A percentile compares a stretch with the other conserved stretches of the same genome.
These are phyloP conservation scores for Cabera pusaria DNA, from an alignment of 2,888 invertebrate species.

Conservation along the genomic window DNA sequence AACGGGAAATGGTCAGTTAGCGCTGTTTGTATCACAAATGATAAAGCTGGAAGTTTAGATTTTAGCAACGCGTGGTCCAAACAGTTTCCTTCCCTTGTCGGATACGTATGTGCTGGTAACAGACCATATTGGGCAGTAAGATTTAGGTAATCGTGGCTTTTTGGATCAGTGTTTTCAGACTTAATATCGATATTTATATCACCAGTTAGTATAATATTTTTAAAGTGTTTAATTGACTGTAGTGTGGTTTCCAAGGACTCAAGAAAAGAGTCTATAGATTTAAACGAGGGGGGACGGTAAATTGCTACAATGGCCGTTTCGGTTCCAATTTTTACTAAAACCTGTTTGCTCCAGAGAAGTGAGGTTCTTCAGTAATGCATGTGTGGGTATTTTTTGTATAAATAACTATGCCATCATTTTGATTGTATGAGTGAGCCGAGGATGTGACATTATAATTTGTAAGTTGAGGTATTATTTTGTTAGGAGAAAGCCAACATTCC, in stretches of 20 bases:
- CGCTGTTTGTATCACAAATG: conserved; percentile 10
- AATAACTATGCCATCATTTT: conserved; percentile 3
- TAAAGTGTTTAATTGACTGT: too few species aligned
- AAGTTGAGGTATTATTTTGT: background rate
- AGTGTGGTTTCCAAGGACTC: too few species aligned
- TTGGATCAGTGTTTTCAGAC: conserved; percentile 2
- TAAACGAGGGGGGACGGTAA: conserved; percentile 1
- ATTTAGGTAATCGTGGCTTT: conserved; percentile 15
- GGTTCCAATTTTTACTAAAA: background rate
- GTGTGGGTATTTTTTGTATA: background rate
- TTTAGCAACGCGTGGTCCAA: conserved; percentile 18
- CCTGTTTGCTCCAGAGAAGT: background rate
- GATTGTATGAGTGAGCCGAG: background rate
- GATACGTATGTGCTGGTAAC: conserved; percentile 17
- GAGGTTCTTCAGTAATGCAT: background rate
- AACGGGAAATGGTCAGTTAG: conserved; percentile 21
- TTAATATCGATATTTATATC: conserved; percentile 23
- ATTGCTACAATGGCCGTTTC: conserved; percentile 5
- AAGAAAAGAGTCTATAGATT: background rate
- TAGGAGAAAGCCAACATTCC: too few species aligned
- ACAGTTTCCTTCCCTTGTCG: conserved; percentile 21
- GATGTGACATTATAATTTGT: background rate
- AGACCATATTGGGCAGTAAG: conserved; percentile 14
- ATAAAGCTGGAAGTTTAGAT: background rate
- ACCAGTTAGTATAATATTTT: conserved; percentile 3